A percentile compares a stretch with the other conserved stretches of the same genome.
Evolutionary conservation across 1,140 invertebrate species (phyloP).

Genomic region (Diploscapter pachys): DNA sequence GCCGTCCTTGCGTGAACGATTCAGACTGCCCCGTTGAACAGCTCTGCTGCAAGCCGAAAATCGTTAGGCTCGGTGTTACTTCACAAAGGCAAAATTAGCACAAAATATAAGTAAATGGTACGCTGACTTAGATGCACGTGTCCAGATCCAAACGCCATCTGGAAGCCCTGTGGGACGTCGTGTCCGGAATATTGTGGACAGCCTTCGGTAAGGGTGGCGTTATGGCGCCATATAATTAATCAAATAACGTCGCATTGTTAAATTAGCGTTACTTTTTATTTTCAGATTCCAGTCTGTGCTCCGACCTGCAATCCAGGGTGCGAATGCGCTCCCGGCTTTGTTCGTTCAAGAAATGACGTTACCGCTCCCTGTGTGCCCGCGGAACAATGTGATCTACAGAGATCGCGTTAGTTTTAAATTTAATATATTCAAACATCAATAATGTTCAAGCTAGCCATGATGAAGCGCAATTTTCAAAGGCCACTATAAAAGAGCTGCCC

Average conservation of each 20-base stretch:
- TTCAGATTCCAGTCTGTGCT: constrained; percentile 28
- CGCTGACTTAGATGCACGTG: constrained; percentile 9
- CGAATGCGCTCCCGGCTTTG: constrained; percentile 28
- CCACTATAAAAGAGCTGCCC: constrained; percentile 12
- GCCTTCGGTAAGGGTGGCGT: neutral
- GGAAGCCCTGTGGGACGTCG: constrained; percentile 27
- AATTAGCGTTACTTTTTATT: neutral
- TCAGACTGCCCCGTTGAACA: constrained; percentile 33
- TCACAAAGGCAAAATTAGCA: constrained; percentile 3
- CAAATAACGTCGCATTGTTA: neutral
- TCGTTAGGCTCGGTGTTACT: constrained; percentile 17
- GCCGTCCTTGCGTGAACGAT: constrained; percentile 21
- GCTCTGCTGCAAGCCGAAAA: constrained; percentile 24
- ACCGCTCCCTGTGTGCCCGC: constrained; percentile 32
- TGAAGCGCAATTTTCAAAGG: constrained; percentile 18
- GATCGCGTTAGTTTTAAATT: neutral
- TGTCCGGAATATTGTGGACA: constrained; percentile 34
- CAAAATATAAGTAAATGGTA: too few relatives aligned
- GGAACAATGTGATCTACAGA: constrained; percentile 17
- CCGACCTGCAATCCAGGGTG: constrained; percentile 31
- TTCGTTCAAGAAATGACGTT: constrained; percentile 30
- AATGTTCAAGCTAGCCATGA: neutral
- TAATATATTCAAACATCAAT: neutral
- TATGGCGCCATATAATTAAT: too few relatives aligned
- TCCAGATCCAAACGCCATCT: constrained; percentile 27